phyloP scores from a whole-genome alignment of 2,113 vertebrate genomes.

The Ophthalmolycus amberensis region DNA sequence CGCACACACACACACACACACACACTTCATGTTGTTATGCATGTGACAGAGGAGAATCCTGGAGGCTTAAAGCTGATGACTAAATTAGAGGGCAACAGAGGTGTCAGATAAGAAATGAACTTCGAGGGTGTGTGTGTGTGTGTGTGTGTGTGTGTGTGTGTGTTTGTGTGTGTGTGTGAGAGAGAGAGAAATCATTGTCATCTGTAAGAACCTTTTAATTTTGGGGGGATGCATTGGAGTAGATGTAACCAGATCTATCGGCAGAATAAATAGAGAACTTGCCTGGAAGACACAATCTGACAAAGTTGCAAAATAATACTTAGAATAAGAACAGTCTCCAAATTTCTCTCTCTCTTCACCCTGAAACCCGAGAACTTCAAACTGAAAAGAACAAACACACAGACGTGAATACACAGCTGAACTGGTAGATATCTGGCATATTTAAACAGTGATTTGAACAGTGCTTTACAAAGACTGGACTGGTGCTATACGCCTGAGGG shows the following conservation, averaged over 20 bases:
- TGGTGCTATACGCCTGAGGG: background rate
- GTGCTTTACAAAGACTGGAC: constrained; percentile 5
- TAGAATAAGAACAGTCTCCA: background rate
- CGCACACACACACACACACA: constrained; percentile 5
- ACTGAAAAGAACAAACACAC: background rate
- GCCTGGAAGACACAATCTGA: background rate
- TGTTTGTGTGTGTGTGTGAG: constrained; percentile 9
- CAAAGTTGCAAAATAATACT: background rate
- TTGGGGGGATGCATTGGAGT: background rate
- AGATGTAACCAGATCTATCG: background rate
- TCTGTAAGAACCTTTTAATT: background rate
- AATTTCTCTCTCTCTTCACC: background rate
- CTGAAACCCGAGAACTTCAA: background rate
- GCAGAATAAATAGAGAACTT: background rate
- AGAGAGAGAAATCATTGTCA: background rate
- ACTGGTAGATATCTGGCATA: background rate
- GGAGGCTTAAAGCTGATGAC: constrained; percentile 43
- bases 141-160: constrained; percentile 4
- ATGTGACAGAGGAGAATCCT: constrained; percentile 43
- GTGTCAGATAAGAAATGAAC: constrained; percentile 37
- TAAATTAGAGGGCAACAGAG: constrained; percentile 52
- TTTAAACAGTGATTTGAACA: constrained; percentile 5
- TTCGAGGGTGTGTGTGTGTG: background rate
- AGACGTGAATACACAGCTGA: background rate
- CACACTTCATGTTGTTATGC: constrained; percentile 15